Percentiles rank a stretch among this genome's conserved stretches.
These are phyloP conservation scores for Drosophila meridiana DNA, from an alignment of 2,888 invertebrate genomes.

Conservation along the genomic window DNA sequence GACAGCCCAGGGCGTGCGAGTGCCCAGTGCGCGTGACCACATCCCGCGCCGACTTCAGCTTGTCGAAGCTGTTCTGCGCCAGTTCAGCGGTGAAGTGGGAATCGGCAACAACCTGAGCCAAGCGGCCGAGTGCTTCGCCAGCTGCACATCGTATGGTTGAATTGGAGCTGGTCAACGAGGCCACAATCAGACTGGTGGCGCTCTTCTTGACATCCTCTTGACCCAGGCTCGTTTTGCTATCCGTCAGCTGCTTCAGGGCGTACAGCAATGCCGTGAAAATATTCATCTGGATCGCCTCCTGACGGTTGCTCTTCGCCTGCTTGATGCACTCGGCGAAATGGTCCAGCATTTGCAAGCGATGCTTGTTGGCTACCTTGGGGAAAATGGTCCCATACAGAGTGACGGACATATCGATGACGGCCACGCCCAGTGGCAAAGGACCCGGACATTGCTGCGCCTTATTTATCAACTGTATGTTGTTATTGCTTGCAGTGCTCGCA, in stretches of 20 bases:
- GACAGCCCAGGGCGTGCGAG: conserved; percentile 96
- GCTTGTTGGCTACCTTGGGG: conserved; percentile 97
- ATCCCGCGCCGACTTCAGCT: conserved; percentile 93
- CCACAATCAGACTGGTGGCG: conserved; percentile 92
- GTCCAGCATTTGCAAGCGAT: conserved; percentile 98
- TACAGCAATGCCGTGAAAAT: conserved; percentile 96
- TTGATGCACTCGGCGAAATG: conserved; percentile 98
- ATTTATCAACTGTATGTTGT: conserved; percentile 78
- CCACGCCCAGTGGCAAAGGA: conserved; percentile 96
- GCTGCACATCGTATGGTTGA: conserved; percentile 95
- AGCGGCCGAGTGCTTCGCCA: conserved; percentile 96
- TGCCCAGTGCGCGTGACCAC: conserved; percentile 94
- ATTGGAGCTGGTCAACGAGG: conserved; percentile 91
- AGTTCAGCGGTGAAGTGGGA: conserved; percentile 94
- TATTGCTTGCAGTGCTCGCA: conserved; percentile 19
- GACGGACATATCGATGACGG: conserved; percentile 98
- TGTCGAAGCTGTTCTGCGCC: conserved; percentile 95
- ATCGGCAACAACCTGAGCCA: conserved; percentile 95
- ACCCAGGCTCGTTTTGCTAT: conserved; percentile 93
- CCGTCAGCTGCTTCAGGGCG: conserved; percentile 94
- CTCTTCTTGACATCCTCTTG: conserved; percentile 96
- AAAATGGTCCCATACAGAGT: conserved; percentile 97
- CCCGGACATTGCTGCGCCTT: conserved; percentile 87
- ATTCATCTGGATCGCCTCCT: conserved; percentile 98
- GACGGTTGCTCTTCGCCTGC: conserved; percentile 95